Base-by-base conservation (phyloP, 1,140 invertebrate genomes). In the Babylonia areolata region DNA sequence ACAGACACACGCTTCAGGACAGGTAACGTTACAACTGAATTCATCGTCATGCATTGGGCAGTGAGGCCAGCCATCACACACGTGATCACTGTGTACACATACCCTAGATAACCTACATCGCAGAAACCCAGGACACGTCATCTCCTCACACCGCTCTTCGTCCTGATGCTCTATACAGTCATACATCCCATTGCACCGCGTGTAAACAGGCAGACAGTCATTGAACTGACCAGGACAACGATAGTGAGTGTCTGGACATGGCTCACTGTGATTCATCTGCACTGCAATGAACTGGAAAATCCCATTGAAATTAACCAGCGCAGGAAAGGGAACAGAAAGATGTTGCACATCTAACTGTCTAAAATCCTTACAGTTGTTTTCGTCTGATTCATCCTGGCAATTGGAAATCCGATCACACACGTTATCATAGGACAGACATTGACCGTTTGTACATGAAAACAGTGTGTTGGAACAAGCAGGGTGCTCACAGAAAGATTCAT, bases 141-240 rank as follows among this genome's bases (percentile, higher is more conserved):
- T 64, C 17, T 64, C 58, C 23, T 64, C 58, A 64, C 58, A 64
- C 9, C 58, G 9, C 17, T 64, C 9, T 23, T 64, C 58, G 28
- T 64, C 58, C 58, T 64, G 58, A 20, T 64, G 58, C 3, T 64
- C 17, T 23, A 64, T 64, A 64, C 58, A 64, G 58, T 64, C 58
- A 28, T 15, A 64, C 9, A 64, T 17, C 28, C 58, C 58, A 64
- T 64, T 64, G 58, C 58, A 79, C 6, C 37, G 35, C 20, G 71
- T 73, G 71, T 73, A 73, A 5, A 73, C 71, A 33, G 71, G 71
- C 71, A 73, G 71, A 23, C 71, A 73, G 31, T 73, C n/a, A 37
- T 73, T 73, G 71, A 9, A 37, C 5, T 33, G 20, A 35, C 71
- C 71, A 73, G 17, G 71, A 20, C 71, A 73, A 6, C 31, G 71